Evolutionary conservation across 2,888 invertebrate species (phyloP), one percentile per base, ranked within the genome.

Genomic region (Flexamia atlantica): DNA sequence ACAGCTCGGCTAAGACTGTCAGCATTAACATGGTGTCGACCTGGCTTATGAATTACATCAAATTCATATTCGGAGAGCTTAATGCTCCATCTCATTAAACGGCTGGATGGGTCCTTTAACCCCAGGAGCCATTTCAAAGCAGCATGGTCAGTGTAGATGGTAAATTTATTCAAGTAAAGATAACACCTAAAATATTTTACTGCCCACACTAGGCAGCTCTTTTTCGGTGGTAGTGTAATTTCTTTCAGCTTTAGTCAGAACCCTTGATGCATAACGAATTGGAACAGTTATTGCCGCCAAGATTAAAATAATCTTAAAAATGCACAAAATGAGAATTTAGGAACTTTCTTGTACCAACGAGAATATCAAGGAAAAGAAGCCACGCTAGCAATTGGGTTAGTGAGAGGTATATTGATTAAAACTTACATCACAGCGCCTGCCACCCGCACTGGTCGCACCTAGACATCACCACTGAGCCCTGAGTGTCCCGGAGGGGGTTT

Each of bases 251-350:
- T 85, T 85, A 82, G 88, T 89, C 28, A 89, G 79, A 14, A 87
- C 87, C 68, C 89, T 84, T 9, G 87, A 87, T 7, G 88, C 88
- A 82, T 88, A 89, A 17, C 88, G 88, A n/a, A 89, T 87, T 4
- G 89, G 89, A 23, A n/a, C n/a, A n/a, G n/a, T n/a, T n/a, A n/a
- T n/a, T n/a, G n/a, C n/a, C n/a, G n/a, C n/a, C n/a, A n/a, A n/a
- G n/a, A n/a, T n/a, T n/a, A n/a, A n/a, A n/a, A n/a, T n/a, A n/a
- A n/a, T n/a, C n/a, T n/a, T n/a, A n/a, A n/a, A n/a, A n/a, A n/a
- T n/a, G n/a, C n/a, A n/a, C n/a, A n/a, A n/a, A n/a, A n/a, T n/a
- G n/a, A n/a, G n/a, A n/a, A n/a, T n/a, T n/a, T n/a, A n/a, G n/a
- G n/a, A n/a, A n/a, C n/a, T n/a, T n/a, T n/a, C n/a, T n/a, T n/a